Evolutionary conservation across 1,140 invertebrate species (phyloP).

Genomic region (Tetragnatha versicolor): DNA sequence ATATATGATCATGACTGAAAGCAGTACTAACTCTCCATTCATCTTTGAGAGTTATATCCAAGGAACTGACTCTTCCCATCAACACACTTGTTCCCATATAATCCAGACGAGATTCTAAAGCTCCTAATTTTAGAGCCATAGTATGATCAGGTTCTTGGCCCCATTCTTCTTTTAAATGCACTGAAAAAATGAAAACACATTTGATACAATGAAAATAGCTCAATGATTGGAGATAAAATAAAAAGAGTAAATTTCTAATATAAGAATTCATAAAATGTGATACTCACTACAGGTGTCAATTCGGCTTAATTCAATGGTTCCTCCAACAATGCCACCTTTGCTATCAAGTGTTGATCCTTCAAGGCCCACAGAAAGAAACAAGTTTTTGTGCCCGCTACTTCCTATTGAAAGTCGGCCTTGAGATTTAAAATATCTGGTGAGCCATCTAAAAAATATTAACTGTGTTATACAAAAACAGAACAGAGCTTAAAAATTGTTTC

Average conservation of each 20-base stretch:
- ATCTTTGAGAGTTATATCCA: constrained; percentile 79
- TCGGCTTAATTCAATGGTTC: constrained; percentile 87
- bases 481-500: too few species aligned
- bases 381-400: constrained; percentile 91
- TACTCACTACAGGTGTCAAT: constrained; percentile 83
- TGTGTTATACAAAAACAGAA: too few species aligned
- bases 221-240: not conserved
- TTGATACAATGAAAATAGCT: not conserved
- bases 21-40: constrained; percentile 76
- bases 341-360: constrained; percentile 91
- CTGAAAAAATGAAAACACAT: constrained; percentile 64
- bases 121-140: constrained; percentile 81
- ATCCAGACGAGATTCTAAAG: constrained; percentile 87
- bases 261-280: too few species aligned
- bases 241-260: not conserved
- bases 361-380: constrained; percentile 86
- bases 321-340: constrained; percentile 94
- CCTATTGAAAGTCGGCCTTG: constrained; percentile 92
- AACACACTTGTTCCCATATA: constrained; percentile 91
- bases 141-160: constrained; percentile 88
- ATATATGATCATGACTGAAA: constrained; percentile 59
- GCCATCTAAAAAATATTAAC: constrained; percentile 76
- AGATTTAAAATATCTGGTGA: constrained; percentile 87
- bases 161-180: constrained; percentile 87
- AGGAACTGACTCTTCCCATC: constrained; percentile 85